phyloP scores from a whole-genome alignment of 2,797 vertebrate genomes.

The Morelia viridis region DNA sequence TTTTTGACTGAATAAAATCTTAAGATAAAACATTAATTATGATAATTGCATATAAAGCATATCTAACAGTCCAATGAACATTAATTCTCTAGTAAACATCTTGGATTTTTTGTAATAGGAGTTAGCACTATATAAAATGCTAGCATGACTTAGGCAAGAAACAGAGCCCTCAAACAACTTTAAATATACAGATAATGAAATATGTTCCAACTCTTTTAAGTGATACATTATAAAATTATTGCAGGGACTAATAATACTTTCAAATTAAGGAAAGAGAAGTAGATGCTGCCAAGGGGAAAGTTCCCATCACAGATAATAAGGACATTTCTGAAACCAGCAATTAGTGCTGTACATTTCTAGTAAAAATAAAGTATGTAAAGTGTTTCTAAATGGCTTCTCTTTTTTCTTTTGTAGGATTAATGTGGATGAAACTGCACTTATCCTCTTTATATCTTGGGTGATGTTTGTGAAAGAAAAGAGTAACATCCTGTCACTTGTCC shows the following conservation, averaged over 20 bases:
- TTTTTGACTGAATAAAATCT: neutral
- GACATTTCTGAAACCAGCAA: slow-evolving; percentile 36
- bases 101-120: neutral
- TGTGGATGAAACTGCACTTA: slow-evolving; percentile 44
- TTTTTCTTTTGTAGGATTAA: slow-evolving; percentile 23
- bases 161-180: neutral
- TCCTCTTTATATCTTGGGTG: slow-evolving; percentile 34
- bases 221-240: slow-evolving; percentile 23
- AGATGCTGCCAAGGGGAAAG: neutral
- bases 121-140: neutral
- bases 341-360: slow-evolving; percentile 9
- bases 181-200: slow-evolving; percentile 18
- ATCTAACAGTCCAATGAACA: neutral
- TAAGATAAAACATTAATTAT: neutral
- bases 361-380: slow-evolving; percentile 38
- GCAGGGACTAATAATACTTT: neutral
- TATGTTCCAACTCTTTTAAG: slow-evolving; percentile 19
- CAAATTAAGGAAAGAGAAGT: neutral
- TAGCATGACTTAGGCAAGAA: neutral
- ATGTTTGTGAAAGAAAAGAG: slow-evolving; percentile 48
- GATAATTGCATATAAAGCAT: neutral
- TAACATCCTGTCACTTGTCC: slow-evolving; percentile 54
- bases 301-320: slow-evolving; percentile 42
- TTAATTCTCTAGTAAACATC: neutral
- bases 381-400: slow-evolving; percentile 39